Conservation (phyloP, 35 echinoderm and acorn worm genomes). For the Eucidaris tribuloides region DNA sequence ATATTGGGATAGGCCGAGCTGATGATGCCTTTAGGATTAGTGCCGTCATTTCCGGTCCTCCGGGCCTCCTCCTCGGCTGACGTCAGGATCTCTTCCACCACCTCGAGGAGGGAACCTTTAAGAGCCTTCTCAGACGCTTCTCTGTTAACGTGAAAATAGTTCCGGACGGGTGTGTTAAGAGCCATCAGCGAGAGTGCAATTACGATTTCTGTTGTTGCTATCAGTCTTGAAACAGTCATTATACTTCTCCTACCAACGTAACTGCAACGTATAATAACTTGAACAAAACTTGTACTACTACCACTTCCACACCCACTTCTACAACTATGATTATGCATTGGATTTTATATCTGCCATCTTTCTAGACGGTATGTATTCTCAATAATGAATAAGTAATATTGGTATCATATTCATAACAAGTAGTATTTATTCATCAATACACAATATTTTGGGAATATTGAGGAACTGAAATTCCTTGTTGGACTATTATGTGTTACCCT, state of each 20-base stretch:
- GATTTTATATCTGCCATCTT: too few relatives aligned
- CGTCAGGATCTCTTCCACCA: slow-evolving; percentile 71
- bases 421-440: too few relatives aligned
- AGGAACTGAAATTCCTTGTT: too few relatives aligned
- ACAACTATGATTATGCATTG: too few relatives aligned
- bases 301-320: too few relatives aligned
- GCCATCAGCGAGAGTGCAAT: too few relatives aligned
- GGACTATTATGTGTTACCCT: too few relatives aligned
- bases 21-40: slow-evolving; percentile 65
- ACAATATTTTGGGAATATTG: too few relatives aligned
- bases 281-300: background rate
- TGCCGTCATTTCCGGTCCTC: slow-evolving; percentile 79
- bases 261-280: background rate
- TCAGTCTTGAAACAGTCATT: background rate
- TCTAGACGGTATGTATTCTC: too few relatives aligned
- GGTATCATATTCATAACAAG: too few relatives aligned
- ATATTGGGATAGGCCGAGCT: slow-evolving; percentile 94
- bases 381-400: too few relatives aligned
- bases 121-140: slow-evolving; percentile 75
- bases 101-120: slow-evolving; percentile 80
- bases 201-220: background rate
- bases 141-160: slow-evolving; percentile 2
- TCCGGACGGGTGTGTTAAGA: too few relatives aligned
- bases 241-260: background rate
- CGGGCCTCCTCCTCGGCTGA: slow-evolving; percentile 85